A percentile compares a stretch with the other conserved stretches of the same genome.
These are phyloP conservation scores for Anoura caudifer DNA, from an alignment of 2,113 vertebrate species.

Conservation along the genomic window DNA sequence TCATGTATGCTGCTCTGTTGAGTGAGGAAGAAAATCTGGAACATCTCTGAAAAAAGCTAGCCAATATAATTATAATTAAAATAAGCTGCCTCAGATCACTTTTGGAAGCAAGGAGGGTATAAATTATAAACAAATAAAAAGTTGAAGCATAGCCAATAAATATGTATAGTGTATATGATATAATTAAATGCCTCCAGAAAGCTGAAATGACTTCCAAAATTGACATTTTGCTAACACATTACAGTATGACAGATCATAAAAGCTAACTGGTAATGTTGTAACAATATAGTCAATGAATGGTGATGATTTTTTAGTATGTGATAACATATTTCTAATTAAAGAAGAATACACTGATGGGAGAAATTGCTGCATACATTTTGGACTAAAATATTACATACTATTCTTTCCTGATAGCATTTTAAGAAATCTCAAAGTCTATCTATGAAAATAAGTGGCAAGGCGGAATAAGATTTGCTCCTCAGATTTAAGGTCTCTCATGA, in stretches of 20 bases:
- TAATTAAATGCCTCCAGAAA: constrained; percentile 46
- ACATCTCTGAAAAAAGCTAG: background rate
- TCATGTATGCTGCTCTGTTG: background rate
- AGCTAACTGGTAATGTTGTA: background rate
- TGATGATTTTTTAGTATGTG: constrained; percentile 46
- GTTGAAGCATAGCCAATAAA: constrained; percentile 25
- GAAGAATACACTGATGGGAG: constrained; percentile 22
- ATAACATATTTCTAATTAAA: constrained; percentile 58
- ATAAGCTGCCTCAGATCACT: constrained; percentile 14
- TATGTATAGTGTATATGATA: background rate
- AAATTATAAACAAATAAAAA: constrained; percentile 46
- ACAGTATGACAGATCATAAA: constrained; percentile 63
- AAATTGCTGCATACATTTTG: background rate
- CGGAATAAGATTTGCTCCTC: background rate
- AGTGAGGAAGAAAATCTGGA: constrained; percentile 18
- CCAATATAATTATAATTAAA: constrained; percentile 50
- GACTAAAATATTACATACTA: constrained; percentile 13
- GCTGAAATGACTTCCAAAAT: constrained; percentile 27
- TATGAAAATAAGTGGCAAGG: background rate
- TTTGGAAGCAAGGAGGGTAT: background rate
- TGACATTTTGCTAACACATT: constrained; percentile 50
- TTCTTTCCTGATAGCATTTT: background rate
- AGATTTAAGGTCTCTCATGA: background rate
- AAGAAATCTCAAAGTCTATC: background rate
- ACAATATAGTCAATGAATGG: background rate